Base-by-base conservation (phyloP, 2,888 invertebrate genomes). In the Heliconius charithonia region DNA sequence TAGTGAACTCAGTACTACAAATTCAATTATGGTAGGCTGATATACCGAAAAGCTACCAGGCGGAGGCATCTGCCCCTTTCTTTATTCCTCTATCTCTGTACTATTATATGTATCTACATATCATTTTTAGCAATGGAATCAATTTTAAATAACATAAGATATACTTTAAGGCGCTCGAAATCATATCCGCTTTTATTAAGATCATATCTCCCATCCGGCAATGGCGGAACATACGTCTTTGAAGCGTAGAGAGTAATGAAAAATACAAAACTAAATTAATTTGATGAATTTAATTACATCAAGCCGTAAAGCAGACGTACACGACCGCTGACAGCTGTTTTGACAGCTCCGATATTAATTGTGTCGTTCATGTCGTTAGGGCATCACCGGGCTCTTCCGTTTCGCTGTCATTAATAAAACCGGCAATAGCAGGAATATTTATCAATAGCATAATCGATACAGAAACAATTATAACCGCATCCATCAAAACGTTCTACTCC, bases 371-470 rank as follows among this genome's bases (percentile, higher is more conserved):
- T 91, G 92, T 92, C 94, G 91, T 91, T 92, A 90, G 89, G 89
- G 89, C 90, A 91, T 90, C 89, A 89, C 89, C 88, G 88, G 86
- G 89, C 88, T 93, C 93, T 94, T 94, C 93, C 94, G 93, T 89
- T 94, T 94, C 93, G 91, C 93, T 87, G 89, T 94, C 94, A 94
- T 95, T 94, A 93, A 94, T 94, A 95, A 94, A 94, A 94, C 94
- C 94, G 94, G 94, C 91, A 93, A 94, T 94, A 92, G 94, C 92
- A 91, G 92, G 91, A 94, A 93, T 94, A 93, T 94, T 93, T 94
- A 94, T 94, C 94, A 94, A 94, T 94, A 94, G 93, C 94, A 95
- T 95, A 94, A 95, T 95, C 95, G 94, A 95, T 94, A 94, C 93
- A 92, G 93, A 94, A 95, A 95, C 94, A 95, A 95, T 95, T 95